phyloP scores from a whole-genome alignment of 2,888 invertebrate species.

The Dynastes tityus region DNA sequence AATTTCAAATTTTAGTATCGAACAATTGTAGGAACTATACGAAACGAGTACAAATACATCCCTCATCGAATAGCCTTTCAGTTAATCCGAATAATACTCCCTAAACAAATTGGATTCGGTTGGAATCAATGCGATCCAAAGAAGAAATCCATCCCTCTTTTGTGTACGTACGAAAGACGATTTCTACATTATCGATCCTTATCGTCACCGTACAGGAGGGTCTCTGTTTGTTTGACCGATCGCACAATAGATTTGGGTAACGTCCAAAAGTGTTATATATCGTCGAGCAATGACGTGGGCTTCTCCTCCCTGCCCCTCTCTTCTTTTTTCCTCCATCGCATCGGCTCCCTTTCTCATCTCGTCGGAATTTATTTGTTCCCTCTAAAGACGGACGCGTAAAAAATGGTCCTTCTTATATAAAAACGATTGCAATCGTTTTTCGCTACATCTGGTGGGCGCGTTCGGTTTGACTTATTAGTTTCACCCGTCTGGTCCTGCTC shows the following conservation, averaged over 20 bases:
- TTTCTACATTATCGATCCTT: conserved; percentile 28
- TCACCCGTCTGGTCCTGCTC: background rate
- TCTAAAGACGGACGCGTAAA: conserved; percentile 16
- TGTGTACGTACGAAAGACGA: background rate
- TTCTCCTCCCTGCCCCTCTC: background rate
- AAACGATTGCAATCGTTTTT: conserved; percentile 29
- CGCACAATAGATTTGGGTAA: conserved; percentile 44
- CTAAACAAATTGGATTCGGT: too few species aligned
- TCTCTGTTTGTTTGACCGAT: conserved; percentile 38
- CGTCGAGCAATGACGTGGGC: conserved; percentile 29
- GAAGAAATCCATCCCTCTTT: too few species aligned
- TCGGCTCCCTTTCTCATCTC: conserved; percentile 4
- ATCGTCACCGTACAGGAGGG: background rate
- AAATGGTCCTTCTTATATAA: conserved; percentile 17
- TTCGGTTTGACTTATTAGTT: conserved; percentile 15
- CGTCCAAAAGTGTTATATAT: conserved; percentile 44
- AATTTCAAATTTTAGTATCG: too few species aligned
- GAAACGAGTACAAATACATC: too few species aligned
- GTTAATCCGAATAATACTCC: too few species aligned
- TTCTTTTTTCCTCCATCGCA: background rate
- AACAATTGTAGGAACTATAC: too few species aligned
- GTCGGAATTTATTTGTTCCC: conserved; percentile 29
- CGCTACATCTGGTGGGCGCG: background rate
- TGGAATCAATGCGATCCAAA: too few species aligned
- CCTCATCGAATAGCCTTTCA: too few species aligned